phyloP scores from a whole-genome alignment of 2,888 invertebrate genomes.

The Hypsopygia costalis region DNA sequence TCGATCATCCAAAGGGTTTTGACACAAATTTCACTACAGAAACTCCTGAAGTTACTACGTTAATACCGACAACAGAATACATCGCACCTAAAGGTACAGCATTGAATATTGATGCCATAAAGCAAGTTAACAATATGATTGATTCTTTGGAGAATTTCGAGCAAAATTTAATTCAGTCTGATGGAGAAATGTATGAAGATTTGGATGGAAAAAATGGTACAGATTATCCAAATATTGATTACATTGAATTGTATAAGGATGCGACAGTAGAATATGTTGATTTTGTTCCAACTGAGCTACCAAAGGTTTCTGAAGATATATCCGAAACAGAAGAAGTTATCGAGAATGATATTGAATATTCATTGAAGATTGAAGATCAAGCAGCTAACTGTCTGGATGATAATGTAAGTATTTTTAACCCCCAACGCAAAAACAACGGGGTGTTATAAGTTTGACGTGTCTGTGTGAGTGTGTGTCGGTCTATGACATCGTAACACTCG shows the following conservation, averaged over 20 bases:
- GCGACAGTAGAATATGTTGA: constrained; percentile 52
- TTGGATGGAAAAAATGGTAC: constrained; percentile 45
- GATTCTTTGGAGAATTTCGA: constrained; percentile 13
- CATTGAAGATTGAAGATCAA: background rate
- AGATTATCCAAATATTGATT: constrained; percentile 61
- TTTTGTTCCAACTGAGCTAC: constrained; percentile 29
- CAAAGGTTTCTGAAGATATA: constrained; percentile 10
- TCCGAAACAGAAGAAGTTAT: constrained; percentile 11
- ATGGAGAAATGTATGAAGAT: constrained; percentile 29
- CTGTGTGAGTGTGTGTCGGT: too few relatives aligned
- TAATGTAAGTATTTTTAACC: background rate
- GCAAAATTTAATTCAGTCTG: constrained; percentile 10
- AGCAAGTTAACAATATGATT: constrained; percentile 6
- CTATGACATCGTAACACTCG: too few relatives aligned
- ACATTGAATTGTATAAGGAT: constrained; percentile 62
- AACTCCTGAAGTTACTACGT: background rate
- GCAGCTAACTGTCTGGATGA: background rate
- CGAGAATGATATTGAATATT: constrained; percentile 13
- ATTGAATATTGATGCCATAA: constrained; percentile 19
- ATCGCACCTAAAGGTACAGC: background rate
- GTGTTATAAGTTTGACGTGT: too few relatives aligned
- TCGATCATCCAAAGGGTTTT: constrained; percentile 23
- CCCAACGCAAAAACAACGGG: too few relatives aligned
- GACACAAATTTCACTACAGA: constrained; percentile 21
- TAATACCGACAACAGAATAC: background rate